phyloP scores from a whole-genome alignment of 2,113 vertebrate species.

The Brevimyrus niger region DNA sequence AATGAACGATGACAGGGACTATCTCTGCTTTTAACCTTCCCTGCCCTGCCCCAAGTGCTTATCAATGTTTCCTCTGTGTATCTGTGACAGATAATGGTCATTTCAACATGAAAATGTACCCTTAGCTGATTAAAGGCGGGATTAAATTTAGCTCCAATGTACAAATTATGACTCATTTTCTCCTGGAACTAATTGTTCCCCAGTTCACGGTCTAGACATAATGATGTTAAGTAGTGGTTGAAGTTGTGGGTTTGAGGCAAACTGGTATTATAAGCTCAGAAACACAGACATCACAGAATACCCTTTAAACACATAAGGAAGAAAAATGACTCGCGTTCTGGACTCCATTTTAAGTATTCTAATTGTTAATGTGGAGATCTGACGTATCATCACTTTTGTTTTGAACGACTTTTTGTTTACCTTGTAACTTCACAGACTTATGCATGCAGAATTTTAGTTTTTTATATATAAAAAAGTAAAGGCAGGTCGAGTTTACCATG shows the following conservation, averaged over 20 bases:
- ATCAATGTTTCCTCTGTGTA: conserved; percentile 53
- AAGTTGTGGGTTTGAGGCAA: background rate
- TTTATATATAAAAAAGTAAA: background rate
- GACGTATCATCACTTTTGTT: background rate
- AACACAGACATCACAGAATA: background rate
- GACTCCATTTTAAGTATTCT: background rate
- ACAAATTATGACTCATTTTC: conserved; percentile 1
- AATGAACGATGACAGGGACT: conserved; percentile 54
- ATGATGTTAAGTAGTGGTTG: conserved; percentile 11
- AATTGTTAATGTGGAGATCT: background rate
- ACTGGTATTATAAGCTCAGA: background rate
- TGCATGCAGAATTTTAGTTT: background rate
- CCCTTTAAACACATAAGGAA: background rate
- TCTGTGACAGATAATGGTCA: conserved; percentile 47
- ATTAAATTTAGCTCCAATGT: conserved; percentile 10
- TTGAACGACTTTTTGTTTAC: background rate
- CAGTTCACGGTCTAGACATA: conserved; percentile 4
- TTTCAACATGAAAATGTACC: conserved; percentile 25
- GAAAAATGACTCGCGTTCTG: background rate
- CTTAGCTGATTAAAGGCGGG: conserved; percentile 21
- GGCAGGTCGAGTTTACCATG: background rate
- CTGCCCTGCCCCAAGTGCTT: conserved; percentile 49
- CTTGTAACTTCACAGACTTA: background rate
- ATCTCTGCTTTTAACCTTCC: conserved; percentile 64
- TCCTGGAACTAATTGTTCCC: background rate